Evolutionary conservation across 2,113 vertebrate genomes (phyloP), one percentile per base, ranked within the genome.

Genomic region (Athene cunicularia): DNA sequence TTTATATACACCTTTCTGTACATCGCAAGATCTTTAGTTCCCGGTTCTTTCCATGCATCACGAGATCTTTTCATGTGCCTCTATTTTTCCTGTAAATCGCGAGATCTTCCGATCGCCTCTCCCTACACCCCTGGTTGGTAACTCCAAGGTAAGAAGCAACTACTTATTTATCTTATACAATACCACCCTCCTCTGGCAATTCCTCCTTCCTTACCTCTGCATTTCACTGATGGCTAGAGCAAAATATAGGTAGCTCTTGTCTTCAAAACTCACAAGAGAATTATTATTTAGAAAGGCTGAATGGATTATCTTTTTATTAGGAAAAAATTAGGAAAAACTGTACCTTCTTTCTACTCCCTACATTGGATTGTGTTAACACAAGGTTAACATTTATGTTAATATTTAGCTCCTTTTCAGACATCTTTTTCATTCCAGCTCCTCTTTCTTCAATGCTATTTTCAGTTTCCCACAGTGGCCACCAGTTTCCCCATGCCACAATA

Each of bases 161-260:
- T 64, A 7, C 39, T 84, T 59, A 13, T 83, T 88, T 91, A 11
- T 76, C 49, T 93, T 87, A 37, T 82, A 39, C 95, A 95, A 93
- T 64, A 93, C 76, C 58, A 95, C 94, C 96, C 95, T 96, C 95
- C 84, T 0, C 95, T 97, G 96, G 89, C 77, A 90, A 64, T 26
- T 85, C 35, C 33, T 89, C 33, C 26, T 86, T 68, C n/a, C 43
- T 93, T 66, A n/a, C 27, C 9, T 95, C 56, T 63, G 17, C 23
- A 56, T 84, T 71, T 89, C 60, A 55, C 64, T 63, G 73, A 15
- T 64, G 60, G 9, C 17, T 86, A 52, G 47, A 77, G 64, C 14
- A 75, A 35, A 22, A 27, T 4, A 21, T 3, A 43, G 27, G 37
- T 26, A 62, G 5, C 23, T 80, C 22, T 37, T 49, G 19, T 23